phyloP scores from a whole-genome alignment of 1,140 invertebrate species.

The Neodiprion fabricii region DNA sequence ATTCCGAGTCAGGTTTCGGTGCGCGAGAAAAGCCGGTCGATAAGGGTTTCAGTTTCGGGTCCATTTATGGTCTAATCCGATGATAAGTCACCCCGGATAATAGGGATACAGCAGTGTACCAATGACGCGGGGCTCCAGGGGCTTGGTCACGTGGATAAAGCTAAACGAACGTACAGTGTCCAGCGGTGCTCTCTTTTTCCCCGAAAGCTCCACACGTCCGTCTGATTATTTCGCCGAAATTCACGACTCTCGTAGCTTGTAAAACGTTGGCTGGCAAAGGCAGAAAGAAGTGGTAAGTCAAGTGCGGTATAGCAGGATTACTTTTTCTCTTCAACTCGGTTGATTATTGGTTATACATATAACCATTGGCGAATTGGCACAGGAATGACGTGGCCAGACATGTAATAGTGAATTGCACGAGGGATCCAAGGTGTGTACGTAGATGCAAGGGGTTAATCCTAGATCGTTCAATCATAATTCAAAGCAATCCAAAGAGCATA shows the following conservation, averaged over 20 bases:
- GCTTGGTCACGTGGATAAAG: neutral
- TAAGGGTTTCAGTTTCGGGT: slow-evolving; percentile 7
- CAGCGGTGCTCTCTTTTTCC: neutral
- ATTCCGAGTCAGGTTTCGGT: neutral
- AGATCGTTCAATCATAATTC: neutral
- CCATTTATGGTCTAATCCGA: neutral
- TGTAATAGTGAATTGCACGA: no score
- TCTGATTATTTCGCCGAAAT: no score
- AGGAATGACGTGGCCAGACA: no score
- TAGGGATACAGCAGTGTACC: neutral
- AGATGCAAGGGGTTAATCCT: no score
- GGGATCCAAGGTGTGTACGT: no score
- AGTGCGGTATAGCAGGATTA: no score
- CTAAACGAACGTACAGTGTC: neutral
- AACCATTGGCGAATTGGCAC: no score
- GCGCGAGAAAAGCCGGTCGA: neutral
- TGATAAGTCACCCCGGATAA: slow-evolving; percentile 4
- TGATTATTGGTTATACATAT: no score
- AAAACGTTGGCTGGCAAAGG: no score
- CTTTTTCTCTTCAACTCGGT: no score
- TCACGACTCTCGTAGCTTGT: neutral
- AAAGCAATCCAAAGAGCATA: slow-evolving; percentile 5
- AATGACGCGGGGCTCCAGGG: neutral
- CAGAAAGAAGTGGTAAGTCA: no score
- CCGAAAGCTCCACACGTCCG: neutral